Evolutionary conservation across 2,888 invertebrate species (phyloP), one percentile per base, ranked within the genome.

Genomic region (Drosophila antonietae): DNA sequence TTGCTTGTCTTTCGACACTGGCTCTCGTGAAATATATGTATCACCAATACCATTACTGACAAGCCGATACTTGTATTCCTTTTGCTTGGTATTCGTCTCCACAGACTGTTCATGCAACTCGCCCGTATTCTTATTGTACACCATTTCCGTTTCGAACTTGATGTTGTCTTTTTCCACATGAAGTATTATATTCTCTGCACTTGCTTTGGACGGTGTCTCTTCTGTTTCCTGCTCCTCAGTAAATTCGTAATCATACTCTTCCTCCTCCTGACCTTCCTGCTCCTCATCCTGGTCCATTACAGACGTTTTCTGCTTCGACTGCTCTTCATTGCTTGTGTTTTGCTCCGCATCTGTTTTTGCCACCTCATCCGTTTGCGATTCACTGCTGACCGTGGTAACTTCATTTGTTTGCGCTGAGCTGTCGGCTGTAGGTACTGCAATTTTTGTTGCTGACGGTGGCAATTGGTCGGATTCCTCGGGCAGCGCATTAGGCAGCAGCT

Each of bases 401-500:
- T 28, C 37, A 12, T 23, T 20, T 3, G 78, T 89, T 51, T 88
- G 88, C 0, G 72, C 66, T 1, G 53, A 60, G 35, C 69, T 69
- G 3, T 83, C 68, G 7, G 15, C 23, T 8, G 86, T 80, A 9
- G 37, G 7, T 31, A 79, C 70, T 5, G 57, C 14, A 33, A 59
- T 14, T 12, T 53, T 51, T 14, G 39, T n/a, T 8, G n/a, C 43
- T n/a, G 44, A 10, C 28, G 41, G 35, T 8, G 6, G 15, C 5
- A 31, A 44, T 12, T 41, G n/a, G 1, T 78, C 73, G 2, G 65
- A 35, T n/a, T 87, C 84, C 20, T 86, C 88, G 14, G 78, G 82
- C 57, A 83, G 47, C 0, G 90, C 87, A 65, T 90, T 78, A 3
- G 88, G 88, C 15, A 93, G 55, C 57, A 92, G 74, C 53, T 92